Percentiles rank a stretch among this genome's conserved stretches.
Conservation (phyloP, 2,888 invertebrate species). For the Melanargia galathea region DNA sequence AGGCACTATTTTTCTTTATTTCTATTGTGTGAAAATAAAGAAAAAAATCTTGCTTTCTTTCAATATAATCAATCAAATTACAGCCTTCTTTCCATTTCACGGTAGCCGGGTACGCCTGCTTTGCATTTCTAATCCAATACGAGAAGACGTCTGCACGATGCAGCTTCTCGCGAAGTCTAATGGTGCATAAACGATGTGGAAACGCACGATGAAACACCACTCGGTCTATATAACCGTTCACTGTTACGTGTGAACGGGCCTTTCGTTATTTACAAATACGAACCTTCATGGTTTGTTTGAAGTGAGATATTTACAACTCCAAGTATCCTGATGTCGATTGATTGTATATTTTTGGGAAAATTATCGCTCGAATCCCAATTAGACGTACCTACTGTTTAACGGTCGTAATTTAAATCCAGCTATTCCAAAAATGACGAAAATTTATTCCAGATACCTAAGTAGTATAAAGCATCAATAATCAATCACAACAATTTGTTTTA, state of each 20-base stretch:
- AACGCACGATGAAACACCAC: constrained; percentile 52
- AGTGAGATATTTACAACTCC: constrained; percentile 12
- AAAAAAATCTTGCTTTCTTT: neutral
- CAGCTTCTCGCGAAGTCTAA: constrained; percentile 48
- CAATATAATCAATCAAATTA: neutral
- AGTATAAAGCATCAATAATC: too few species aligned
- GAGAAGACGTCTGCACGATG: constrained; percentile 39
- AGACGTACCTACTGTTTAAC: too few species aligned
- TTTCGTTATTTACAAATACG: constrained; percentile 35
- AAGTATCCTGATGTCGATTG: constrained; percentile 17
- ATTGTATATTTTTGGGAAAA: neutral
- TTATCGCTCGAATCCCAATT: neutral
- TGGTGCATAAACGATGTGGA: constrained; percentile 60
- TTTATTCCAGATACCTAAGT: too few species aligned
- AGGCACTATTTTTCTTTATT: too few species aligned
- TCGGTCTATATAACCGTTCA: constrained; percentile 58
- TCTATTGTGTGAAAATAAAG: too few species aligned
- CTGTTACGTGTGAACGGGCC: constrained; percentile 50
- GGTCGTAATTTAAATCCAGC: too few species aligned
- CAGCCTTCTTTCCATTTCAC: constrained; percentile 39
- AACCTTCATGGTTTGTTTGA: constrained; percentile 28
- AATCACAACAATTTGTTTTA: too few species aligned
- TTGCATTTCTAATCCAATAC: constrained; percentile 60
- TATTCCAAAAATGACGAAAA: too few species aligned
- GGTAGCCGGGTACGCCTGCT: constrained; percentile 43